phyloP scores from a whole-genome alignment of 2,888 invertebrate genomes.

The Ctena decussata region DNA sequence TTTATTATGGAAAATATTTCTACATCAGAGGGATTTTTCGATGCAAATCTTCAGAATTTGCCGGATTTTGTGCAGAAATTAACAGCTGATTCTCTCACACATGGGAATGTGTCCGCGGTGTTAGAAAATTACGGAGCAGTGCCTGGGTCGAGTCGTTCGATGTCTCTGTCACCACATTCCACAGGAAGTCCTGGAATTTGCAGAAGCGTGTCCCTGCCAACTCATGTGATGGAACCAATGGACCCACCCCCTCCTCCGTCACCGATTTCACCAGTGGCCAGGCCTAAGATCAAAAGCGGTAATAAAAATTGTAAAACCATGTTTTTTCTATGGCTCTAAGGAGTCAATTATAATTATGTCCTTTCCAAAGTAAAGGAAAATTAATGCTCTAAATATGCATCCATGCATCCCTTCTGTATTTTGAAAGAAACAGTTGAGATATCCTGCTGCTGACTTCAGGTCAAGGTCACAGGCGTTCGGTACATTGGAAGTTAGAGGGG shows the following conservation, averaged over 20 bases:
- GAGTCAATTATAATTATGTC: no score
- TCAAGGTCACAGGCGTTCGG: no score
- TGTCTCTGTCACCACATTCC: neutral
- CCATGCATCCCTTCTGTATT: no score
- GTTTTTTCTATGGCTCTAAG: no score
- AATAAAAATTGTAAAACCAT: slow-evolving; percentile 11
- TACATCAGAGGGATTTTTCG: slow-evolving; percentile 2
- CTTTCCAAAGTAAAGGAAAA: no score
- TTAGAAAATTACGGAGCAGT: slow-evolving; percentile 48
- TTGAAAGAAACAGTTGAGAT: no score
- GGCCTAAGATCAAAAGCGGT: slow-evolving; percentile 58
- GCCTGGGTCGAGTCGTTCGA: neutral
- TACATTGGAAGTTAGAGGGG: no score
- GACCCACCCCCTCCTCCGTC: neutral
- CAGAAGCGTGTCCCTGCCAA: slow-evolving; percentile 20
- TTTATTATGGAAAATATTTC: slow-evolving; percentile 9
- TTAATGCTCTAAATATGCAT: no score
- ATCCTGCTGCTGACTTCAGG: no score
- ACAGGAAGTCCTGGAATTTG: neutral
- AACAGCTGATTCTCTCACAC: slow-evolving; percentile 65
- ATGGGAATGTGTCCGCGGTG: slow-evolving; percentile 53
- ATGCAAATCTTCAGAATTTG: slow-evolving; percentile 26
- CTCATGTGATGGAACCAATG: slow-evolving; percentile 23
- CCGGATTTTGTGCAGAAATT: slow-evolving; percentile 58
- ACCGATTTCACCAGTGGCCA: slow-evolving; percentile 3